These are phyloP conservation scores for Pocillopora damicornis DNA, from an alignment of 64 coral and sea anemone species.

Conservation along the genomic window DNA sequence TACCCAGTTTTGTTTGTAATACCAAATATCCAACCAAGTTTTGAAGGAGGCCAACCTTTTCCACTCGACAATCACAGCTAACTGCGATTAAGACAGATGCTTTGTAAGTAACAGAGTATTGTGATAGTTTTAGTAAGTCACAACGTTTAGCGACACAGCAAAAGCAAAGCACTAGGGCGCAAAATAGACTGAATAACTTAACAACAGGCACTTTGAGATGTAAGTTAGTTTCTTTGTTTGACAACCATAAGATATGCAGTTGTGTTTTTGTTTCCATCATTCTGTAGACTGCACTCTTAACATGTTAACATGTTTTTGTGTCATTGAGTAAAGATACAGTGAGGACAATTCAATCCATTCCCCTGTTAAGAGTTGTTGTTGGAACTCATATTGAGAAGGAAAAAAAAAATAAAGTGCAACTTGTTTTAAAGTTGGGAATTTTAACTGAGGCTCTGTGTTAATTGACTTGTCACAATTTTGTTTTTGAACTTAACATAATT, in stretches of 20 bases:
- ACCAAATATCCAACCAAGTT: no score
- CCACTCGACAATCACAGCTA: background rate
- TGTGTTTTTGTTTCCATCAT: background rate
- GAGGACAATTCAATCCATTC: no score
- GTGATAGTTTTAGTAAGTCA: background rate
- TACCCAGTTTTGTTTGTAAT: no score
- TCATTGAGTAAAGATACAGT: no score
- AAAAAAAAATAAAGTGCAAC: constrained; percentile 27
- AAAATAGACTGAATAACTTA: background rate
- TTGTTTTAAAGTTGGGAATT: constrained; percentile 40
- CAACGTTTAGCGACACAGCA: background rate
- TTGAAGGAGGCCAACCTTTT: background rate
- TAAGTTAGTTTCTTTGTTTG: background rate
- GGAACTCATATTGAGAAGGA: background rate
- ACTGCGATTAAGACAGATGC: background rate
- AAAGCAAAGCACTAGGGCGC: background rate
- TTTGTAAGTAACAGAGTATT: background rate
- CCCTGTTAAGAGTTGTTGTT: background rate
- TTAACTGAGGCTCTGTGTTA: background rate
- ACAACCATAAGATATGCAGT: background rate
- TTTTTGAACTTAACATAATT: background rate
- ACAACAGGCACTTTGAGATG: background rate
- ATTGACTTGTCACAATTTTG: background rate
- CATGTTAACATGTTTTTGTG: background rate
- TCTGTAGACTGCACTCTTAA: background rate